These are phyloP conservation scores for Noctua janthe DNA, from an alignment of 2,888 invertebrate genomes.

Conservation along the genomic window DNA sequence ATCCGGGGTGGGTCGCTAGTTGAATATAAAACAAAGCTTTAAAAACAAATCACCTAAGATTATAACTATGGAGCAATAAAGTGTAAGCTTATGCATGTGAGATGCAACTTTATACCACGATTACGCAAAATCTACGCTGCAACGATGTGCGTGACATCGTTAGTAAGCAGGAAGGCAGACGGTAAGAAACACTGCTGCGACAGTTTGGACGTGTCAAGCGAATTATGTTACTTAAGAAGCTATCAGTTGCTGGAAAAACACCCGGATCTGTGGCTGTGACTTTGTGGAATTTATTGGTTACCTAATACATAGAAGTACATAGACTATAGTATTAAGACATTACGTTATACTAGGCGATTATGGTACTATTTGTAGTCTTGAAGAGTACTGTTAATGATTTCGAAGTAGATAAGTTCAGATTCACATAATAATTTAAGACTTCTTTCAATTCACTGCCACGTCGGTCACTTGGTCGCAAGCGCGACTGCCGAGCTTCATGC, in stretches of 20 bases:
- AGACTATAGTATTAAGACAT: not conserved
- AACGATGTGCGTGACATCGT: constrained; percentile 69
- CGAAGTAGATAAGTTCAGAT: not conserved
- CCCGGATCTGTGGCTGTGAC: constrained; percentile 46
- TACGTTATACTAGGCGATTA: not conserved
- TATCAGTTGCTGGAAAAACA: constrained; percentile 53
- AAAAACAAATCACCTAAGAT: constrained; percentile 30
- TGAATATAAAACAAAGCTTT: constrained; percentile 11
- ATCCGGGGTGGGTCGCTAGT: too few relatives aligned
- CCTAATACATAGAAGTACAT: not conserved
- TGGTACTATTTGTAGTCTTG: not conserved
- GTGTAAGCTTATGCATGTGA: constrained; percentile 48
- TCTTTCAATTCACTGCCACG: not conserved
- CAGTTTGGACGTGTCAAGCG: constrained; percentile 43
- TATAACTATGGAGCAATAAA: constrained; percentile 47
- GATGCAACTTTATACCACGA: constrained; percentile 64
- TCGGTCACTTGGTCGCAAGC: too few relatives aligned
- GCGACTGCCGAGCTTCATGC: too few relatives aligned
- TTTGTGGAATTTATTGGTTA: constrained; percentile 27
- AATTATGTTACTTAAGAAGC: constrained; percentile 62
- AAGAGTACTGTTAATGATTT: not conserved
- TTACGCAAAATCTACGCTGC: constrained; percentile 69
- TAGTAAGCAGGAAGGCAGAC: constrained; percentile 64
- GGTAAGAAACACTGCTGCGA: constrained; percentile 58
- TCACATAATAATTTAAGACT: not conserved